Percentiles rank a stretch among this genome's conserved stretches.
Evolutionary conservation across 2,888 invertebrate species (phyloP).

Genomic region (Drosophila macrospina): DNA sequence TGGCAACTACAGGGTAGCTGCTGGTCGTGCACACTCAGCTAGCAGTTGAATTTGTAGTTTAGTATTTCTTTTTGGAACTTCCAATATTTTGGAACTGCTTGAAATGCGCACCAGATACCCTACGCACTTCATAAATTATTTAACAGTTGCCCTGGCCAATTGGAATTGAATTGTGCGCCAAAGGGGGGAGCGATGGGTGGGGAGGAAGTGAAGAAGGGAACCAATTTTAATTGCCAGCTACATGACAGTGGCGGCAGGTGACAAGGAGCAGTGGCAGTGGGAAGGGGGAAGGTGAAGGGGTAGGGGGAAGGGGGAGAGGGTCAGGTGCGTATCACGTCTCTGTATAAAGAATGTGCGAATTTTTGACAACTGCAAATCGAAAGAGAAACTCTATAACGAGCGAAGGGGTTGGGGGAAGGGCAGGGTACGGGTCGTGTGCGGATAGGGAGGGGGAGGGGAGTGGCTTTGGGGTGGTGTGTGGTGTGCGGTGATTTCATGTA

Average conservation of each 20-base stretch:
- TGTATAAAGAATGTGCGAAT: slow-evolving; percentile 68
- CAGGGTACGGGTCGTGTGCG: neutral
- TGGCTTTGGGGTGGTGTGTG: neutral
- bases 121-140: slow-evolving; percentile 80
- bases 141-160: slow-evolving; percentile 64
- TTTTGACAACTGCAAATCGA: slow-evolving; percentile 70
- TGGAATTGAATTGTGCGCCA: slow-evolving; percentile 23
- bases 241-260: slow-evolving; percentile 34
- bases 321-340: slow-evolving; percentile 24
- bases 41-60: neutral
- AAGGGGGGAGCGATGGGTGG: neutral
- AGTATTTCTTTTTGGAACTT: slow-evolving; percentile 6
- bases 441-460: neutral
- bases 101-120: slow-evolving; percentile 70
- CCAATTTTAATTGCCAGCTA: slow-evolving; percentile 72
- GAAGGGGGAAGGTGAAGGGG: neutral
- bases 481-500: slow-evolving; percentile 36
- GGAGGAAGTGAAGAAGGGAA: slow-evolving; percentile 40
- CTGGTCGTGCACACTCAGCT: neutral
- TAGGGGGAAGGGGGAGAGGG: neutral
- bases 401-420: neutral
- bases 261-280: neutral
- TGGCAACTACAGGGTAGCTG: slow-evolving; percentile 8
- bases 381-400: slow-evolving; percentile 30
- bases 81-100: slow-evolving; percentile 48